phyloP scores from a whole-genome alignment of 2,797 vertebrate genomes.

The Rhodeus uyekii region DNA sequence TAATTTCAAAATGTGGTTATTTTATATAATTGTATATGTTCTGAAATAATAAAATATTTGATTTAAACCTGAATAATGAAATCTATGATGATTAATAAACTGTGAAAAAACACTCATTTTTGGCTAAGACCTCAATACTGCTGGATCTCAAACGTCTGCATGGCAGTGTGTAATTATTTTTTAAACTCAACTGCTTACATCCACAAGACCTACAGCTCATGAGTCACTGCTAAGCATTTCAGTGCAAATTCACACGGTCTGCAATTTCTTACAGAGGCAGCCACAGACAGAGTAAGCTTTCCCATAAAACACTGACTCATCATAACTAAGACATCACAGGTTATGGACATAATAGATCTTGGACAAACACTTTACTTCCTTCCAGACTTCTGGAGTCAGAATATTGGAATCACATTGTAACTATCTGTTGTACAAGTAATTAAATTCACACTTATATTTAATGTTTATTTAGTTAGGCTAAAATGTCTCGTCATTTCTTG shows the following conservation, averaged over 20 bases:
- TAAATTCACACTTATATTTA: neutral
- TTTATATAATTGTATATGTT: neutral
- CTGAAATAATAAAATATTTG: neutral
- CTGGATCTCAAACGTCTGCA: neutral
- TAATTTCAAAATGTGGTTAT: neutral
- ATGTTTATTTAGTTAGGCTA: neutral
- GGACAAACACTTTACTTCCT: constrained; percentile 17
- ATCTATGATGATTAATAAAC: neutral
- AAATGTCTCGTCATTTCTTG: too few relatives aligned
- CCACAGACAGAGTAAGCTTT: neutral
- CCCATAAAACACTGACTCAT: constrained; percentile 48
- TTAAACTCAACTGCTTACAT: constrained; percentile 18
- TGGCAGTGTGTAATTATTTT: neutral
- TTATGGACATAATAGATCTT: constrained; percentile 23
- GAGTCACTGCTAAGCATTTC: constrained; percentile 29
- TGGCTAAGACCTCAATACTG: neutral
- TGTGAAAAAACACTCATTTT: neutral
- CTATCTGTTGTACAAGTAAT: neutral
- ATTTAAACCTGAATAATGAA: neutral
- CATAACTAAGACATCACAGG: constrained; percentile 39
- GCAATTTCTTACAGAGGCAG: neutral
- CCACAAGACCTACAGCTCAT: constrained; percentile 4
- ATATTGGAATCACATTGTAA: neutral
- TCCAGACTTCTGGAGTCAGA: neutral
- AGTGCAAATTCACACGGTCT: constrained; percentile 26